Evolutionary conservation across 2,797 vertebrate species (phyloP), one percentile per base, ranked within the genome.

Genomic region (Periparus ater): DNA sequence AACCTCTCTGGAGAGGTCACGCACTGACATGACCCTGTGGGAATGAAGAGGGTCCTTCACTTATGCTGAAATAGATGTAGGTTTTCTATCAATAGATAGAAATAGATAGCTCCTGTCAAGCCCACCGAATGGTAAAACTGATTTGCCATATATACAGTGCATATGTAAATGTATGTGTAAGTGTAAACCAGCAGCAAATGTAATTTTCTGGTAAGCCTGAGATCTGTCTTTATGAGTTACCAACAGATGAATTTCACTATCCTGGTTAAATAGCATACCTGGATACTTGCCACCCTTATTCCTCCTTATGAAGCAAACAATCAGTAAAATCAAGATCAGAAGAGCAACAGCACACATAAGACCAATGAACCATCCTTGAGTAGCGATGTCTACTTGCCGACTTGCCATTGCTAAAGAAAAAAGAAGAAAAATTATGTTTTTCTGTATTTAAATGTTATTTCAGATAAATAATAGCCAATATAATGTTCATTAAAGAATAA

Each of bases 231-330:
- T 82, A 50, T 27, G 27, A 5, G 48, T 71, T 71, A 53, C 22
- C 7, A 53, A 45, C 2, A 68, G 20, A 36, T 21, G 2, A 47
- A 54, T 70, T 91, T 89, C 63, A 70, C 7, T 63, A 10, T 32
- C 27, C 55, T 5, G 72, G 17, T 91, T 75, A 47, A 21, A 55
- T 18, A 84, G 77, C 98, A 97, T 97, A 99, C 99, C 99, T 93
- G 99, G 99, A 94, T 99, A 99, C 98, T 99, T 99, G 57, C 99
- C 99, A 96, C 99, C 99, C 85, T 99, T 99, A 96, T 99, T 99
- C 94, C 99, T 99, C 98, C 99, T 98, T 97, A 99, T 99, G 98
- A 99, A 99, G 98, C 99, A 99, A 98, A 99, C 98, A 70, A 99
- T 99, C 96, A 99, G 98, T 84, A 99, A 98, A 97, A 99, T 98